These are phyloP conservation scores for Scomber scombrus DNA, from an alignment of 2,113 vertebrate genomes.

Conservation along the genomic window DNA sequence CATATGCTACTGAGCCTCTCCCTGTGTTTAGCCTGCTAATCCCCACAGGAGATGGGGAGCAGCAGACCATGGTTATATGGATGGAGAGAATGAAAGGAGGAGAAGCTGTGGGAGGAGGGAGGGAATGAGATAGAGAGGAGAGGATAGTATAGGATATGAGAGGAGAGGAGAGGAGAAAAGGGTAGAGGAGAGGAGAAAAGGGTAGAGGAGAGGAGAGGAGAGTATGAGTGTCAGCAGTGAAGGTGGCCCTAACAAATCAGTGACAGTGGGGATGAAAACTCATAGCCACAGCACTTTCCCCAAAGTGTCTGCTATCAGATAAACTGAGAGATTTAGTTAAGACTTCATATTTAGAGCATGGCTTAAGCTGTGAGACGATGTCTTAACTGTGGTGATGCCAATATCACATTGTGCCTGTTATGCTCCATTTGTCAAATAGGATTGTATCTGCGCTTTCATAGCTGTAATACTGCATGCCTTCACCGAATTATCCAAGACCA, in stretches of 20 bases:
- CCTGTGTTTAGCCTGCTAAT: conserved; percentile 83
- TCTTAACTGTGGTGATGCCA: conserved; percentile 80
- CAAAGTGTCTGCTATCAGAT: conserved; percentile 83
- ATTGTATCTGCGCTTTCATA: conserved; percentile 70
- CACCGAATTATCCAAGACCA: conserved; percentile 54
- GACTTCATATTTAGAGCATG: conserved; percentile 85
- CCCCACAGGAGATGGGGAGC: conserved; percentile 81
- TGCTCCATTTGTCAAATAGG: conserved; percentile 75
- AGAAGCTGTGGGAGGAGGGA: conserved; percentile 39
- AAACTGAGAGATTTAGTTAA: conserved; percentile 84
- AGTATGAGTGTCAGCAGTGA: conserved; percentile 80
- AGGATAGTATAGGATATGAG: conserved; percentile 1
- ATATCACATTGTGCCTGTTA: conserved; percentile 80
- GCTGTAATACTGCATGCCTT: conserved; percentile 47
- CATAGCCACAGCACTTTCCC: conserved; percentile 79
- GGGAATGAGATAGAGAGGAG: conserved; percentile 34
- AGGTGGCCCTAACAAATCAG: conserved; percentile 83
- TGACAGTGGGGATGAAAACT: conserved; percentile 77
- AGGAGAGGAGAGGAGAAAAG: neutral
- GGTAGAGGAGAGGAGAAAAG: conserved; percentile 50
- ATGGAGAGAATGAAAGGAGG: conserved; percentile 56
- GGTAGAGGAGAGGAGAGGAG: conserved; percentile 82
- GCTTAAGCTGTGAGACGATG: conserved; percentile 80
- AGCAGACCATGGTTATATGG: conserved; percentile 80
- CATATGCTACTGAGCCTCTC: conserved; percentile 79